Evolutionary conservation across 2,113 vertebrate species (phyloP), one percentile per base, ranked within the genome.

Genomic region (Rhizomys pruinosus): DNA sequence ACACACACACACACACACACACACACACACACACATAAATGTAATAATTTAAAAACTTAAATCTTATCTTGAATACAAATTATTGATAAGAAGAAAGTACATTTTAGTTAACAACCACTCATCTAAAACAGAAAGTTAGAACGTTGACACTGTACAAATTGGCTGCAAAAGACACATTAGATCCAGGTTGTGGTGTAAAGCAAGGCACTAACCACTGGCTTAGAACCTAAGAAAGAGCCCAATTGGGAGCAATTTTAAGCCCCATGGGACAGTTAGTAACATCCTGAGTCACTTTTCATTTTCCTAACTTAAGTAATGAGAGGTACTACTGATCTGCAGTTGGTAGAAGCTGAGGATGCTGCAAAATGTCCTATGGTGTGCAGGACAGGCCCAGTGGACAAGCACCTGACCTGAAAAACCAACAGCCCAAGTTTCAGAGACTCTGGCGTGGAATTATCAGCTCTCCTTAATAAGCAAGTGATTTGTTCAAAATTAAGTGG

Each of bases 51-150:
- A 5, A 29, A 82, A 76, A n/a, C n/a, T n/a, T n/a, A n/a, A n/a
- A 91, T n/a, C 5, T 91, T 72, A 84, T 47, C 86, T 76, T 92
- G 80, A 91, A 71, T 84, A 72, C 27, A 77, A 95, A 64, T 44
- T 76, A 19, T 69, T 47, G 22, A 89, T 69, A 32, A 47, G 37
- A 92, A 89, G 76, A 55, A 94, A 71, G 89, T 44, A 61, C 17
- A 80, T 25, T 23, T 92, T 93, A 84, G 11, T 84, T 79, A 84
- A 47, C 47, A 52, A 71, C 42, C 15, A 57, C 16, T 76, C 68
- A 37, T 27, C 47, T 87, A 71, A 89, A 74, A 71, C 34, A 95
- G 71, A 92, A 94, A 84, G 63, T 61, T 91, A 87, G 80, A 92
- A 74, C 84, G 55, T 3, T n/a, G 37, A 64, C 77, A 61, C 7